Base-by-base conservation (phyloP, 2,113 vertebrate species). In the Lipophrys pholis region DNA sequence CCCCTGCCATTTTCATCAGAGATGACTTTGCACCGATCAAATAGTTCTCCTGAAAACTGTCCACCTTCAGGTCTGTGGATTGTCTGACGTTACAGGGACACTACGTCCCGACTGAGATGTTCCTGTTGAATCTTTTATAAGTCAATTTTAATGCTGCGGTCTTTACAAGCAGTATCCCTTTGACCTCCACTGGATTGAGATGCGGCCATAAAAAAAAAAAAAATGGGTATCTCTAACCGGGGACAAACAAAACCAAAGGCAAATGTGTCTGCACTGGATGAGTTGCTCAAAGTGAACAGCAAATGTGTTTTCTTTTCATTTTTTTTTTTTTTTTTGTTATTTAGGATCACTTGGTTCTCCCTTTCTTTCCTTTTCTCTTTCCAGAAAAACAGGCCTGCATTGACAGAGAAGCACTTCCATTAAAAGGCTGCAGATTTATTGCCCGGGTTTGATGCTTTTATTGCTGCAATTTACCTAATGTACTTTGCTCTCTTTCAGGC, bases 401-500 rank as follows among this genome's bases (percentile, higher is more conserved):
- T 75, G 72, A 79, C 67, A 54, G 12, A 21, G 10, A 88, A 64
- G 80, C 82, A 81, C 81, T 86, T 82, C 78, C 80, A 81, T 87
- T 89, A 87, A 63, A 69, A 55, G 61, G 40, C 72, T 67, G 67
- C 50, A 36, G 73, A 84, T 85, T 86, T 84, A 89, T 80, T 53
- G 73, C 66, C 21, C n/a, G 55, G 14, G 49, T 62, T 67, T 66
- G 62, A 69, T 38, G n/a, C 75, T 88, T 89, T 86, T 84, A 84
- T 78, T 64, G 63, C 64, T 60, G 53, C 72, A 63, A 83, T 87
- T 86, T 86, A 60, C 67, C 75, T 89, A 88, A 92, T 85, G 85
- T 69, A 86, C 41, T 65, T 11, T 36, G 14, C 73, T 91, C 52
- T 90, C 56, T 83, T 89, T 42, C 88, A 98, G 97, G 96, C 97